phyloP scores from a whole-genome alignment of 2,888 invertebrate species.

The Macaria liturata region DNA sequence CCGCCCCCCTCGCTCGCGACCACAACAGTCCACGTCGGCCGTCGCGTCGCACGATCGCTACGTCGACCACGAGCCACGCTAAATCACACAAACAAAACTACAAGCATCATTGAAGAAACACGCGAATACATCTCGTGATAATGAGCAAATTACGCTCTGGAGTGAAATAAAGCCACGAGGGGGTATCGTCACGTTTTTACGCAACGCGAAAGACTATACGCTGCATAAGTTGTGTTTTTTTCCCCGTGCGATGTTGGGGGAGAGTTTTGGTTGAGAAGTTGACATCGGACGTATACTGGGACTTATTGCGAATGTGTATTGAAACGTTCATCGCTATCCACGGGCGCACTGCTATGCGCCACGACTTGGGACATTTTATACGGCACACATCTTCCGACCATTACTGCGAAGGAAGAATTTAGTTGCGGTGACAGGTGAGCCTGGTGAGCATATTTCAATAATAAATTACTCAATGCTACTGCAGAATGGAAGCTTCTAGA shows the following conservation, averaged over 20 bases:
- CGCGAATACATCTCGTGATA: conserved; percentile 44
- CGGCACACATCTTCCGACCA: conserved; percentile 91
- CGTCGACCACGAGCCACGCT: conserved; percentile 44
- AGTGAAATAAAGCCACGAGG: conserved; percentile 64
- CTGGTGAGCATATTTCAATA: conserved; percentile 52
- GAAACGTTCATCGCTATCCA: conserved; percentile 81
- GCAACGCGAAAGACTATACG: conserved; percentile 46
- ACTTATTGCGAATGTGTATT: conserved; percentile 82
- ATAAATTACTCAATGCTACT: conserved; percentile 9
- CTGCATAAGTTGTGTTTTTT: conserved; percentile 67
- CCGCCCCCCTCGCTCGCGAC: conserved; percentile 10
- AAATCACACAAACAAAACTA: conserved; percentile 31
- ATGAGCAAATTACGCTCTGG: conserved; percentile 77
- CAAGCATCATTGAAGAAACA: conserved; percentile 32
- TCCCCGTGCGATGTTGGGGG: conserved; percentile 75
- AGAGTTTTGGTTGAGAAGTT: conserved; percentile 71
- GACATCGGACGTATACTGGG: conserved; percentile 64
- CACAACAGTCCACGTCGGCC: conserved; percentile 52
- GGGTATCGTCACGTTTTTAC: conserved; percentile 26
- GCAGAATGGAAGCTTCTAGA: conserved; percentile 28
- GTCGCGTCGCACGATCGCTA: conserved; percentile 45
- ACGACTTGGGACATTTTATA: conserved; percentile 88
- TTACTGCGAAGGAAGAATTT: conserved; percentile 87
- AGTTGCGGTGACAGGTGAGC: conserved; percentile 65
- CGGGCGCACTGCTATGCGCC: conserved; percentile 90